Evolutionary conservation across 23 tunicate species (phyloP), one percentile per base, ranked within the genome.

Genomic region (Aplidium turbinatum): DNA sequence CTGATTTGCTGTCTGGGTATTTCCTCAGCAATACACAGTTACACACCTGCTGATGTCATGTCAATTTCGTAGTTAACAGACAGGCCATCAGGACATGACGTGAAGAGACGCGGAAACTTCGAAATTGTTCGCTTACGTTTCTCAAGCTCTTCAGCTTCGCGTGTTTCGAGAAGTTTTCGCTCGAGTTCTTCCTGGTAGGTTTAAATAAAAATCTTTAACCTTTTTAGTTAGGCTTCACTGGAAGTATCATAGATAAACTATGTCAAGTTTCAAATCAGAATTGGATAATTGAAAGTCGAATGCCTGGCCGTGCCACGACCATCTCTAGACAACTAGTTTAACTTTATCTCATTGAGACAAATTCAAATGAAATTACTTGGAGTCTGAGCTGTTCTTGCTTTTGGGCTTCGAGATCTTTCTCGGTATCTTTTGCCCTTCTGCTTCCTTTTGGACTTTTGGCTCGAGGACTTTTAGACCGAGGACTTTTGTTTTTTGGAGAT

Each of bases 31-130:
- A n/a, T n/a, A n/a, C n/a, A n/a, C n/a, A n/a, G n/a, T n/a, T n/a
- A n/a, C n/a, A n/a, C n/a, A 83, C 92, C 83, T 21, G 72, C 63
- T 6, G 75, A 47, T 2, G 78, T 77, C 47, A 78, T 79, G 50
- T 88, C 96, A 32, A 88, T 34, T 33, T 88, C 78, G 31, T 51
- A 88, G 33, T 87, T 57, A 19, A 88, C 81, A 2, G 90, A 20
- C 33, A 91, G 64, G 1, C 97, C 97, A 71, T 91, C 91, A 45
- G 97, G 97, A 58, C 82, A 57, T 1, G 97, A 91, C 16, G 73
- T 36, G 56, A 72, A 91, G 48, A 91, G 74, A 33, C 75, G 96
- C 71, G 76, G 87, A 38, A 88, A 88, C 35, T 78, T 61, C n/a
- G 96, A 87, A 21, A 61, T 75, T 35, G 58, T 68, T 18, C 36